These are phyloP conservation scores for Knipowitschia caucasica DNA, from an alignment of 2,797 vertebrate species.

Conservation along the genomic window DNA sequence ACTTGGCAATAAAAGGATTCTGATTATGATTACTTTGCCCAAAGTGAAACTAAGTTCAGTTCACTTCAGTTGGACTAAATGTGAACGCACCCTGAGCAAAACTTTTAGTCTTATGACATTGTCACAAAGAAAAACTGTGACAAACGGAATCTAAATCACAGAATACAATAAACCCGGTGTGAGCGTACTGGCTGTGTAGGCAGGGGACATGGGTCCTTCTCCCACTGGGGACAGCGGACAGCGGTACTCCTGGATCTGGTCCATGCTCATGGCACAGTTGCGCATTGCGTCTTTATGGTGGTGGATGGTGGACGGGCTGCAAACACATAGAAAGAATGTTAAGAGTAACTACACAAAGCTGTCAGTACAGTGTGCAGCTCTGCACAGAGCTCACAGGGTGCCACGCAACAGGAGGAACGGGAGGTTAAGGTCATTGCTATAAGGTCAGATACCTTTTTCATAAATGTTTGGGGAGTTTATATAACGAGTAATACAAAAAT, in stretches of 20 bases:
- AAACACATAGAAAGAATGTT: conserved; percentile 24
- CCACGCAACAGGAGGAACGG: conserved; percentile 4
- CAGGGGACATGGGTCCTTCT: conserved; percentile 84
- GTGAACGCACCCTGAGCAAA: no score
- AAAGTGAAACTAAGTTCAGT: no score
- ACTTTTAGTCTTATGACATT: no score
- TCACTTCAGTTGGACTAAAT: no score
- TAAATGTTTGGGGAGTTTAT: neutral
- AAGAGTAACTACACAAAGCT: conserved; percentile 18
- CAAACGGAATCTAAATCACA: no score
- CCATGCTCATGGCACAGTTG: conserved; percentile 95
- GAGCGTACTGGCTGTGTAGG: conserved; percentile 89
- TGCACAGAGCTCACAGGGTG: conserved; percentile 4
- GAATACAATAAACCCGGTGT: neutral
- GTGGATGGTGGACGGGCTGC: conserved; percentile 85
- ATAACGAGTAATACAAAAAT: conserved; percentile 4
- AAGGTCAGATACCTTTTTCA: conserved; percentile 12
- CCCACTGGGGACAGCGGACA: conserved; percentile 89
- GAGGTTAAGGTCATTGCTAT: conserved; percentile 16
- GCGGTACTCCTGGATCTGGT: conserved; percentile 95
- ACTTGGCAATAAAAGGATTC: no score
- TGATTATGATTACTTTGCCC: no score
- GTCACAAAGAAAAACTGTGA: no score
- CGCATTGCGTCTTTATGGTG: conserved; percentile 94
- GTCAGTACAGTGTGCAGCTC: conserved; percentile 7